These are phyloP conservation scores for Beris morrisii DNA, from an alignment of 2,888 invertebrate genomes.

Conservation along the genomic window DNA sequence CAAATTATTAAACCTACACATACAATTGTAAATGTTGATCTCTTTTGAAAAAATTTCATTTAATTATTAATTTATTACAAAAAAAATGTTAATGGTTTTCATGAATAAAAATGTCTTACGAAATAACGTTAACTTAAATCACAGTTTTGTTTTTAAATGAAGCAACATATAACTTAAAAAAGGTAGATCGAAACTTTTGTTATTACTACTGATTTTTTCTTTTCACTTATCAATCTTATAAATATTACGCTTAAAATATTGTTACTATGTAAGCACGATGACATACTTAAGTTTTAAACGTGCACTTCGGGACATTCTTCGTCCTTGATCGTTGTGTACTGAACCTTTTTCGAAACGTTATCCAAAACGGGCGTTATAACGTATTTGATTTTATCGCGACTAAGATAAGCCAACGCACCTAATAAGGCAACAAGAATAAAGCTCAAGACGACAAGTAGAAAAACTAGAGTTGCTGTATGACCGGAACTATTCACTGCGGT, in stretches of 20 bases:
- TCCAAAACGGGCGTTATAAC: constrained; percentile 66
- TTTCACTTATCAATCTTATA: neutral
- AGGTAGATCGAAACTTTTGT: neutral
- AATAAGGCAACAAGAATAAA: constrained; percentile 61
- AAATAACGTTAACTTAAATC: constrained; percentile 33
- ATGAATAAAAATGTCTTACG: constrained; percentile 20
- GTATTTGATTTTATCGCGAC: constrained; percentile 62
- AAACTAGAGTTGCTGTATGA: constrained; percentile 54
- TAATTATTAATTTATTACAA: no score
- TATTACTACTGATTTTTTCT: neutral
- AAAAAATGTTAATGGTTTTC: constrained; percentile 26
- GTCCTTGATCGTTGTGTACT: constrained; percentile 71
- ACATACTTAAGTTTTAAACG: constrained; percentile 45
- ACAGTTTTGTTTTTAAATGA: constrained; percentile 28
- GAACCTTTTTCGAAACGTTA: constrained; percentile 68
- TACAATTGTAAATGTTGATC: no score
- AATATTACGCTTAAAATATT: no score
- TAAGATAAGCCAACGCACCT: constrained; percentile 64
- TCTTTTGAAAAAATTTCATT: no score
- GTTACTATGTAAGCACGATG: no score
- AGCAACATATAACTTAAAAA: neutral
- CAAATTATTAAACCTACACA: no score
- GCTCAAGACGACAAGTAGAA: constrained; percentile 60
- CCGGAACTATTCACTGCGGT: constrained; percentile 45
- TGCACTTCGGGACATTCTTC: constrained; percentile 59